Percentiles rank a stretch among this genome's conserved stretches.
phyloP scores from a whole-genome alignment of 1,140 invertebrate genomes.

The Planococcus citri region DNA sequence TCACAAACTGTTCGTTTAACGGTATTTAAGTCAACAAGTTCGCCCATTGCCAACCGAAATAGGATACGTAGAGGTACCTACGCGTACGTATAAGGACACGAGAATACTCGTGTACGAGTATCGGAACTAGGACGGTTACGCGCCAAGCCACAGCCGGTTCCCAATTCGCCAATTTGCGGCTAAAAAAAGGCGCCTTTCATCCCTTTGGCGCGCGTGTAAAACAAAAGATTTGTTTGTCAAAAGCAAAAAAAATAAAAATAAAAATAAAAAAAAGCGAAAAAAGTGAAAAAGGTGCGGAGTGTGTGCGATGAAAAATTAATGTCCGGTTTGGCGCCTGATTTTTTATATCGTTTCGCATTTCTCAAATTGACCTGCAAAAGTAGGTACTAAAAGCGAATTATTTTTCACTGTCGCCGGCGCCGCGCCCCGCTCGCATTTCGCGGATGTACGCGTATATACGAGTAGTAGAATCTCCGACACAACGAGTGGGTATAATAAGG shows the following conservation, averaged over 20 bases:
- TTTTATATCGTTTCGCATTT: constrained; percentile 3
- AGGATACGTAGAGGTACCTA: no score
- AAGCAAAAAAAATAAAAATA: not conserved
- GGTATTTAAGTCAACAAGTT: not conserved
- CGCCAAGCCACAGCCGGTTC: not conserved
- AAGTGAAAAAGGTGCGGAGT: not conserved
- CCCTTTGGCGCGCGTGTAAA: not conserved
- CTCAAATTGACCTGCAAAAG: not conserved
- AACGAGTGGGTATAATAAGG: no score
- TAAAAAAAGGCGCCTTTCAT: not conserved
- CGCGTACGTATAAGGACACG: no score
- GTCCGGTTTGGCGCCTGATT: constrained; percentile 5
- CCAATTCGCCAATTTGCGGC: not conserved
- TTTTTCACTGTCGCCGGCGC: not conserved
- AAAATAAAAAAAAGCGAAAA: no score
- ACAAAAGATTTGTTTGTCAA: not conserved
- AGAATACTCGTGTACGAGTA: no score
- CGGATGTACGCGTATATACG: no score
- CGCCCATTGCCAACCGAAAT: no score
- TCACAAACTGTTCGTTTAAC: not conserved
- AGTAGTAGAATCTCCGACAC: no score
- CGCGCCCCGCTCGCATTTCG: not conserved
- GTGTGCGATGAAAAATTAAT: not conserved
- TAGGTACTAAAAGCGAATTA: not conserved
- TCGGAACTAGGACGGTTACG: no score